Evolutionary conservation across 2,888 invertebrate genomes (phyloP), one percentile per base, ranked within the genome.

Genomic region (Elegia similella): DNA sequence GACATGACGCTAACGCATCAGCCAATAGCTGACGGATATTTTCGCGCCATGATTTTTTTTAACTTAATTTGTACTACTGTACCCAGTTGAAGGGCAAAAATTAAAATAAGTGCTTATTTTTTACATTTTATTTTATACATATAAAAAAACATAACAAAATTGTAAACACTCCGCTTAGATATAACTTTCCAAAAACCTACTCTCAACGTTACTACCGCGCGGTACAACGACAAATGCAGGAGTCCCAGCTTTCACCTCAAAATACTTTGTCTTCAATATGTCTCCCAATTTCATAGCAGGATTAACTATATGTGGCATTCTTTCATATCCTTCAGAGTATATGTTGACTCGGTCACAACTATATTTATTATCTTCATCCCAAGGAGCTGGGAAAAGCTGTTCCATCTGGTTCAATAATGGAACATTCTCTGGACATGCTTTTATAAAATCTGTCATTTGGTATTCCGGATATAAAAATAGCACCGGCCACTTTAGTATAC

Each of bases 401-500:
- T 89, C 82, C 42, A 88, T 68, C 42, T 83, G 85, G 59, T 66
- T 74, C 0, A 78, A 79, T 79, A 93, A 94, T 92, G 92, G 86
- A 0, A 93, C 92, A 68, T 94, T 93, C 85, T 98, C 98, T 8
- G 94, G 93, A 73, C 98, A 96, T 59, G 93, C 93, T 78, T 96
- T 95, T 43, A 99, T 93, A 69, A 98, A 96, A 82, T 99, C 99
- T 52, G 97, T 96, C 70, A 96, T 94, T 59, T 95, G 92, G 74
- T 95, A 95, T 84, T 98, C 98, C 0, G 98, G 98, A 82, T 98
- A 99, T 10, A 97, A 87, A 66, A 98, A 94, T 15, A 97, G 89
- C 0, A 98, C 95, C 0, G 98, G 98, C 98, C 98, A 99, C 54
- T 95, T 86, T 10, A 99, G 82, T 12, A 87, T 69, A 0, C 94